Evolutionary conservation across 2,797 vertebrate species (phyloP).

Genomic region (Anabas testudineus): DNA sequence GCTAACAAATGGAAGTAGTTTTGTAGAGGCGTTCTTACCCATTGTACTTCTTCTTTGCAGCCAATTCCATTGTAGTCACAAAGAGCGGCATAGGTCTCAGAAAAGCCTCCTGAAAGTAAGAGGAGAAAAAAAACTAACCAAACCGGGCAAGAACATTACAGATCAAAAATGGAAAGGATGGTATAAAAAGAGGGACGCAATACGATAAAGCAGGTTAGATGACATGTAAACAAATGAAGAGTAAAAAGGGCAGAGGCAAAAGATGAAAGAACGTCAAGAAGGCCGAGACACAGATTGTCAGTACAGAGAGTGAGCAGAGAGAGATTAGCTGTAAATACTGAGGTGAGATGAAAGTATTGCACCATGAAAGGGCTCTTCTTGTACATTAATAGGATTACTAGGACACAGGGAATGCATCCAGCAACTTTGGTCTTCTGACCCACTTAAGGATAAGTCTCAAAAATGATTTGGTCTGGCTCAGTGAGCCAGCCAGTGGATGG

Average conservation of each 20-base stretch:
- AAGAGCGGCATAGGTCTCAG: conserved; percentile 92
- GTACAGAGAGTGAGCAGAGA: conserved; percentile 7
- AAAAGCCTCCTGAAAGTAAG: conserved; percentile 88
- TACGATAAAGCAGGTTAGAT: not conserved
- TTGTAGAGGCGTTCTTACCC: conserved; percentile 81
- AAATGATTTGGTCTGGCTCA: conserved; percentile 40
- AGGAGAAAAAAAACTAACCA: conserved; percentile 39
- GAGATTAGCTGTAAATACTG: conserved; percentile 56
- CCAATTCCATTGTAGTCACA: conserved; percentile 94
- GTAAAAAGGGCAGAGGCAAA: conserved; percentile 6
- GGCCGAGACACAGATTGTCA: conserved; percentile 28
- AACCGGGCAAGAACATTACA: conserved; percentile 17
- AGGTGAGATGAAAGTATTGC: conserved; percentile 72
- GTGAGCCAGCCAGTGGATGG: conserved; percentile 16
- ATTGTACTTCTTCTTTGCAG: conserved; percentile 95
- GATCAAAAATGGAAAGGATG: conserved; percentile 20
- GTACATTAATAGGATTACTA: conserved; percentile 72
- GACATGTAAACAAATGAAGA: conserved; percentile 2
- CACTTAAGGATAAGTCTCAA: conserved; percentile 55
- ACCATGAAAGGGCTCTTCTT: conserved; percentile 57
- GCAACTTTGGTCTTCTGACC: conserved; percentile 64
- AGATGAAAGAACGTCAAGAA: conserved; percentile 57
- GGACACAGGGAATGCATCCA: conserved; percentile 46
- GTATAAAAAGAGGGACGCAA: too few species aligned
- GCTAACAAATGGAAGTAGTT: conserved; percentile 7